Percentiles rank a stretch among this genome's conserved stretches.
These are phyloP conservation scores for Enteromius treurensis DNA, from an alignment of 2,797 vertebrate genomes.

Conservation along the genomic window DNA sequence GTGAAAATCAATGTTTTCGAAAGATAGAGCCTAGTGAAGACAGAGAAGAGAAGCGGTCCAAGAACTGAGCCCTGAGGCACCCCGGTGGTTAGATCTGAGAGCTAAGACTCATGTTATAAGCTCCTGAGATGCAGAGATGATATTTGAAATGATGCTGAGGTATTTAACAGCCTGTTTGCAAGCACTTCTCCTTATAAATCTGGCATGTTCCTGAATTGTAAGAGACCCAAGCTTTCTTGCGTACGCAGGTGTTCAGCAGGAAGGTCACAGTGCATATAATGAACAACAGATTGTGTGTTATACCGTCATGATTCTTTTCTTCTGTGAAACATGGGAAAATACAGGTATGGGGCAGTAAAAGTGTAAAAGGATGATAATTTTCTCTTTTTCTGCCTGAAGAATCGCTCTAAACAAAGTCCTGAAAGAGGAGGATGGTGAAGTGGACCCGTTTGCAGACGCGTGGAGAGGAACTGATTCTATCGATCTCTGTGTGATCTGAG, in stretches of 20 bases:
- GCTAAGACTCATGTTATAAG: no score
- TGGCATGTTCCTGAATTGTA: background rate
- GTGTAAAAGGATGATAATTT: background rate
- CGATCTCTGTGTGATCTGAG: slow-evolving; percentile 55
- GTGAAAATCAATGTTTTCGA: no score
- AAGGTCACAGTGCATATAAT: background rate
- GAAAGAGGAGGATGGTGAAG: background rate
- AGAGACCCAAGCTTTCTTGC: background rate
- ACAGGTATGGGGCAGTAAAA: no score
- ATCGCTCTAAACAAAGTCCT: background rate
- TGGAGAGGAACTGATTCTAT: slow-evolving; percentile 51
- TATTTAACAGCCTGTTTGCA: background rate
- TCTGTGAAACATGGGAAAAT: background rate
- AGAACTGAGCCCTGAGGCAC: no score
- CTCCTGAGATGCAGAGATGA: no score
- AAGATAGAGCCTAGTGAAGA: no score
- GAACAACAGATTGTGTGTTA: background rate
- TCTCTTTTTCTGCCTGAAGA: background rate
- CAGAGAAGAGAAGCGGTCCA: no score
- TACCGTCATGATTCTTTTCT: background rate
- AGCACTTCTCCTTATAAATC: background rate
- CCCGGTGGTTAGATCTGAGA: no score
- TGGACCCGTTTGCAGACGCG: background rate
- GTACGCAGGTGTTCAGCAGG: background rate
- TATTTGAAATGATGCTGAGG: no score